Conservation (phyloP, 2,888 invertebrate genomes). For the Morinoia aosen region DNA sequence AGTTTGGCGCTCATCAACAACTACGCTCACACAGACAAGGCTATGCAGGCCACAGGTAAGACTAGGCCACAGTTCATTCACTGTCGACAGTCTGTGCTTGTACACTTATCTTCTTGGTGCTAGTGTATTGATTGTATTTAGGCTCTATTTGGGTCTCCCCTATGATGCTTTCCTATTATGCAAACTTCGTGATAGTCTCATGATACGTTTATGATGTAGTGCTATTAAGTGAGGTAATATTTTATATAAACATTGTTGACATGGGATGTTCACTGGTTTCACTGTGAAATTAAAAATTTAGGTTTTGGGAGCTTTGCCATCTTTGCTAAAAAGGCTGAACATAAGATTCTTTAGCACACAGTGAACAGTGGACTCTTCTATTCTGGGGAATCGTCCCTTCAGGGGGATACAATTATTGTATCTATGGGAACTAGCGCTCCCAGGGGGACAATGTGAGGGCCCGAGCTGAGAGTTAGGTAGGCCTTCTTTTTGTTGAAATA, state of each 20-base stretch:
- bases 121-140: background rate
- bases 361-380: background rate
- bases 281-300: too few relatives aligned
- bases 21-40: slow-evolving; percentile 92
- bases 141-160: background rate
- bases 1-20: slow-evolving; percentile 92
- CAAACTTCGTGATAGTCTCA: background rate
- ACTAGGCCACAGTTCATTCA: slow-evolving; percentile 49
- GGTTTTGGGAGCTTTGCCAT: too few relatives aligned
- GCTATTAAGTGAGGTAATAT: background rate
- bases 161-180: background rate
- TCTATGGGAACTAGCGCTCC: too few relatives aligned
- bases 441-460: too few relatives aligned
- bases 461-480: too few relatives aligned
- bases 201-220: background rate
- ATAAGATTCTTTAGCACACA: background rate
- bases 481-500: too few relatives aligned
- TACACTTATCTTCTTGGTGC: background rate
- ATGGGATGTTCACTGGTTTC: too few relatives aligned
- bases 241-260: background rate
- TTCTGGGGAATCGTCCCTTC: too few relatives aligned
- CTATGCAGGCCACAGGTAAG: slow-evolving; percentile 90
- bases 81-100: background rate
- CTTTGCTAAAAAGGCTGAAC: background rate
- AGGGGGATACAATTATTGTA: too few relatives aligned